Base-by-base conservation (phyloP, 2,888 invertebrate species). In the Dorcus hopei region DNA sequence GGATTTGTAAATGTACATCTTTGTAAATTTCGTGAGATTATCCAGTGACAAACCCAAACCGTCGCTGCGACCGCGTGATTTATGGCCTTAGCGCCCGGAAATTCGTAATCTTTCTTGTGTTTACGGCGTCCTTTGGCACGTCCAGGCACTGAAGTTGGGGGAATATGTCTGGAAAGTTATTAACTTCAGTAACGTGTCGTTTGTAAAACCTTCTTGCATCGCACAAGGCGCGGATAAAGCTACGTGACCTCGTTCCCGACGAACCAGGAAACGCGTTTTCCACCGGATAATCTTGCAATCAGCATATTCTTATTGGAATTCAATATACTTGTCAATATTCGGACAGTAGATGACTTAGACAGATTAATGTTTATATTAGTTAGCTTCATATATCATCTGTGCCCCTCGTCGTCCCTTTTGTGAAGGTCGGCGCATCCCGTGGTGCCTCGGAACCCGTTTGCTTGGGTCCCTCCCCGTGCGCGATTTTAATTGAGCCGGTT, bases 261-360 rank as follows among this genome's bases (percentile, higher is more conserved):
- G 26, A 33, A 33, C 26, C 26, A 33, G 26, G 26, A 33, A 4
- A 33, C 26, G 26, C 26, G 26, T 33, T 33, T 33, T 33, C 26
- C 26, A 33, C 26, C 26, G 26, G 26, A 33, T 33, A 33, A 33
- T 33, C 26, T 26, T 54, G 38, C 45, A 45, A 47, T 45, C 23
- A 47, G 45, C 55, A 62, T 67, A 62, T 62, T 65, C 63, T 67
- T 66, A 70, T 71, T 68, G 72, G 69, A 71, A 72, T 71, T 72
- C 69, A 72, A 70, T 70, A 70, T 72, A 70, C 70, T 72, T 71
- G 72, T 73, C 71, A 70, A 73, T 73, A 73, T 72, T 73, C 69
- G 69, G 70, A 57, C 67, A 65, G 67, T 72, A 72, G 71, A 67
- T 64, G 65, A 71, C 65, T 69, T 72, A 70, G 52, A 54, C 70